phyloP scores from a whole-genome alignment of 2,888 invertebrate genomes.

The Cataglyphis cursor region DNA sequence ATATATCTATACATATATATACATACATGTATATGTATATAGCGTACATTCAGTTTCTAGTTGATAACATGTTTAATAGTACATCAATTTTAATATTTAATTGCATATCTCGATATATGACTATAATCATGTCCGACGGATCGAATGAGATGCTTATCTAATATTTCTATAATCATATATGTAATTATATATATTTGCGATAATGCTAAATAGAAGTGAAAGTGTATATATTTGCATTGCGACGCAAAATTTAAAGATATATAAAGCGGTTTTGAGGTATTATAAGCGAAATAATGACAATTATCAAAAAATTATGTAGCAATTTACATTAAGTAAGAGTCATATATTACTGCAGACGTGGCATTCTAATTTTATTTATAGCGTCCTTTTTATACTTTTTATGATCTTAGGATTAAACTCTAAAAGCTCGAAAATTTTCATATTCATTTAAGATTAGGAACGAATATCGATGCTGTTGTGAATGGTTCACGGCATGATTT shows the following conservation, averaged over 20 bases:
- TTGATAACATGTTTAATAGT: background rate
- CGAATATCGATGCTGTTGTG: constrained; percentile 76
- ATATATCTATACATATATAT: background rate
- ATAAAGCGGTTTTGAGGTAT: background rate
- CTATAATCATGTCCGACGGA: background rate
- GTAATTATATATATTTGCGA: constrained; percentile 22
- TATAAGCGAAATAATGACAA: constrained; percentile 20
- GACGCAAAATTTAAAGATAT: constrained; percentile 22
- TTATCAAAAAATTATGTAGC: constrained; percentile 23
- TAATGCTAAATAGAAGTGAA: constrained; percentile 23
- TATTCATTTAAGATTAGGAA: constrained; percentile 56
- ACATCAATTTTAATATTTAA: background rate
- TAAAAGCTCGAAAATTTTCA: constrained; percentile 30
- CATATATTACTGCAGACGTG: background rate
- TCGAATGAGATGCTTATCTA: constrained; percentile 2
- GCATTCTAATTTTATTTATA: constrained; percentile 9
- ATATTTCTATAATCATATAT: constrained; percentile 12
- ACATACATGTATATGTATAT: background rate
- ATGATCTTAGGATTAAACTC: background rate
- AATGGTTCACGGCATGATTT: constrained; percentile 74
- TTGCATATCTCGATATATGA: background rate
- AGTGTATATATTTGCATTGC: constrained; percentile 14
- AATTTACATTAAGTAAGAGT: constrained; percentile 15
- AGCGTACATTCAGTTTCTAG: background rate
- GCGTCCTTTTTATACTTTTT: constrained; percentile 15